Conservation (phyloP, 2,888 invertebrate species). For the Phragmatobia fuliginosa region DNA sequence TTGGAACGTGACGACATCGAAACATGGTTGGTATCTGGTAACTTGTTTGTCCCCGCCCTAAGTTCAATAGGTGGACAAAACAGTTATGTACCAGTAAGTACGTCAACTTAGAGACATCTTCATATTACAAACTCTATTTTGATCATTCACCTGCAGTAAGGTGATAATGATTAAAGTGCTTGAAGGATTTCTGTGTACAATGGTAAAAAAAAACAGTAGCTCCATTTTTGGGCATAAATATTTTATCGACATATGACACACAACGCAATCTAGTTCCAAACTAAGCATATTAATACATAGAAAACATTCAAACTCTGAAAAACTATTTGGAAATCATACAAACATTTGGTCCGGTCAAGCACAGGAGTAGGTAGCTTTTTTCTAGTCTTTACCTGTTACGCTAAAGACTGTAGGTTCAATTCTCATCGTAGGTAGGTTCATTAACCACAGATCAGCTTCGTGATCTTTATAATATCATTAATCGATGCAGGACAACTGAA, state of each 20-base stretch:
- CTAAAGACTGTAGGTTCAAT: no score
- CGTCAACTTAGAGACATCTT: conserved; percentile 12
- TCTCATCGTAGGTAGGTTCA: no score
- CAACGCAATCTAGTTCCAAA: no score
- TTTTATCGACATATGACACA: no score
- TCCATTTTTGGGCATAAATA: no score
- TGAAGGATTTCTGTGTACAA: background rate
- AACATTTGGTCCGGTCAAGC: no score
- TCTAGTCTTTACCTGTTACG: no score
- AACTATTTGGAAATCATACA: no score
- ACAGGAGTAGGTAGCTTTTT: no score
- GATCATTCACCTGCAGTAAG: background rate
- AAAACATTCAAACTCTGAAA: no score
- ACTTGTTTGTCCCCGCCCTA: conserved; percentile 22
- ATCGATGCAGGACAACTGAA: background rate
- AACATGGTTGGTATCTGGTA: background rate
- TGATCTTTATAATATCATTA: background rate
- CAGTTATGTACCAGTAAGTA: conserved; percentile 2
- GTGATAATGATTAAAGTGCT: background rate
- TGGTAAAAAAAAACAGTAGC: no score
- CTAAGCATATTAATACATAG: no score
- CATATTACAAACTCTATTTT: conserved; percentile 9
- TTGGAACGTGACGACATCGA: background rate
- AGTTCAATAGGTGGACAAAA: conserved; percentile 16
- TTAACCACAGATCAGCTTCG: background rate